A percentile compares a stretch with the other conserved stretches of the same genome.
phyloP scores from a whole-genome alignment of 2,888 invertebrate genomes.

The Cistogaster globosa region DNA sequence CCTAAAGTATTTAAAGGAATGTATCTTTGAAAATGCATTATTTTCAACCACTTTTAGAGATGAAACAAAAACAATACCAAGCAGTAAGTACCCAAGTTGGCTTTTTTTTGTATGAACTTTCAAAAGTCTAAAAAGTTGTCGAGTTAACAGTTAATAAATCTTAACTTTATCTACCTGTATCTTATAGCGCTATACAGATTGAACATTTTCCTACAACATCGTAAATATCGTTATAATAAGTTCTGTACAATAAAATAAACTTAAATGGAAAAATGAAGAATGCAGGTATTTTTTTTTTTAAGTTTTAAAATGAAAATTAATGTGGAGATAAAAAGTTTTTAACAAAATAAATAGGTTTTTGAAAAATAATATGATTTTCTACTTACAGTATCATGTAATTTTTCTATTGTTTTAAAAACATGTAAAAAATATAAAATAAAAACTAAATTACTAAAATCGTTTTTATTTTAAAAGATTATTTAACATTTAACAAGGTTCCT shows the following conservation, averaged over 20 bases:
- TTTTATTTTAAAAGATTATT: not conserved
- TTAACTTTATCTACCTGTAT: constrained; percentile 39
- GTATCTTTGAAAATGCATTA: constrained; percentile 23
- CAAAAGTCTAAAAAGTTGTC: constrained; percentile 44
- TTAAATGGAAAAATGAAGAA: not conserved
- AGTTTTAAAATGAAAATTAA: no score
- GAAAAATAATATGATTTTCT: no score
- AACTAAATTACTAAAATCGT: no score
- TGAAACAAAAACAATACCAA: not conserved
- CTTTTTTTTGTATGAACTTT: constrained; percentile 2
- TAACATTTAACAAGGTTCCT: not conserved
- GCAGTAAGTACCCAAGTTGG: not conserved
- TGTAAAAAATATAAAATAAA: no score
- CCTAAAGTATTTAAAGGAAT: constrained; percentile 30
- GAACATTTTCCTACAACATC: constrained; percentile 11
- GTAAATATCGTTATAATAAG: constrained; percentile 1
- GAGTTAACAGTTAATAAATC: constrained; percentile 61
- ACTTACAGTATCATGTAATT: no score
- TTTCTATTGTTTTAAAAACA: no score
- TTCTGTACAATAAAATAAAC: not conserved
- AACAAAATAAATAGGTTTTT: no score
- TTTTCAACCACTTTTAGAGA: constrained; percentile 34
- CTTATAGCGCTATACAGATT: constrained; percentile 11
- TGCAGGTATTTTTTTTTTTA: no score
- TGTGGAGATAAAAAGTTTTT: no score